Base-by-base conservation (phyloP, 2,113 vertebrate species). In the Camelus bactrianus region DNA sequence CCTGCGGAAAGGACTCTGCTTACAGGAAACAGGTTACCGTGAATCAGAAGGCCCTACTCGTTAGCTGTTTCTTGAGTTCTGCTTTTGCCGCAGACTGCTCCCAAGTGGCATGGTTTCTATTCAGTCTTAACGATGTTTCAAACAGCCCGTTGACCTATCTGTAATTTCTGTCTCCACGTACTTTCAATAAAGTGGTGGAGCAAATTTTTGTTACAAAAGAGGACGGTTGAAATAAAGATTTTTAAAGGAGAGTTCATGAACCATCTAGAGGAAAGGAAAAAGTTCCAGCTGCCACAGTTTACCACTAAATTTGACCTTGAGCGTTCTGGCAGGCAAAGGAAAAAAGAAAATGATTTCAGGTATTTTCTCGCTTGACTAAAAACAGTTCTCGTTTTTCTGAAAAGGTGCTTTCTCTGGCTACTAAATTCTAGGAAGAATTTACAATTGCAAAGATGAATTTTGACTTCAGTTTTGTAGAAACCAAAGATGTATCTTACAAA, bases 31-130 rank as follows among this genome's bases (percentile, higher is more conserved):
- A 5, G 24, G 89, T 98, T 89, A 96, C 52, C 96, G 97, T 98
- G 98, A 96, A 97, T 85, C 98, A 97, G 97, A 98, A 99, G 99
- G 98, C 98, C 98, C 99, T 98, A 99, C 17, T 2, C 2, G 50
- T 72, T 1, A 46, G 46, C 72, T 70, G 1, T 69, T 64, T 60
- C 5, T 8, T 24, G 65, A 64, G 7, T 38, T 77, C 70, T 22
- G 50, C 24, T 54, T 83, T 81, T 42, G 10, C 50, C 26, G 24
- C 48, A 32, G n/a, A 52, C 11, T 65, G 6, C 62, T 67, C 46
- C 10, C 16, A 58, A 6, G 15, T 13, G 10, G 28, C 4, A 8
- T 42, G 35, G 15, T 52, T 94, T 76, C 10, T 81, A 9, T 54
- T 81, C 42, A 8, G 0, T 64, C 30, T 0, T 56, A 26, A 42